A percentile compares a stretch with the other conserved stretches of the same genome.
These are phyloP conservation scores for Ypsolopha sequella DNA, from an alignment of 2,888 invertebrate species.

Conservation along the genomic window DNA sequence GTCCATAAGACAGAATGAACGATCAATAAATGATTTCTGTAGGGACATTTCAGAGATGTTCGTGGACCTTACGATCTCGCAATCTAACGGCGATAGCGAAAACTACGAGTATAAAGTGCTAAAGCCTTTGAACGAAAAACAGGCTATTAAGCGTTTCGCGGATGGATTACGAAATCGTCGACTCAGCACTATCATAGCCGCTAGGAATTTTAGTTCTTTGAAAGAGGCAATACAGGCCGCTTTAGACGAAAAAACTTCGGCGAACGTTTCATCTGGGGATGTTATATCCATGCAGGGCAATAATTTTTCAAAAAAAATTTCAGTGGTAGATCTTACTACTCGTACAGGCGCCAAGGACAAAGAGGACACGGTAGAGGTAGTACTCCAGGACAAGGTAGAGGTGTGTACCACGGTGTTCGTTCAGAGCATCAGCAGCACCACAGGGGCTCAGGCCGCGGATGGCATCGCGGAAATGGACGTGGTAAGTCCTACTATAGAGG, in stretches of 20 bases:
- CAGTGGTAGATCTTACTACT: not conserved
- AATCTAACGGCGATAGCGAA: constrained; percentile 7
- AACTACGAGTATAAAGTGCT: constrained; percentile 4
- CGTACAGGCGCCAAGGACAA: too few species aligned
- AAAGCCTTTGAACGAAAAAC: constrained; percentile 4
- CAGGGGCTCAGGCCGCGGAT: too few species aligned
- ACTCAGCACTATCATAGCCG: constrained; percentile 4
- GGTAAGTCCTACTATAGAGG: too few species aligned
- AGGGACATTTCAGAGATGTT: too few species aligned
- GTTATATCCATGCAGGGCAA: not conserved
- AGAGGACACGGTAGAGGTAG: too few species aligned
- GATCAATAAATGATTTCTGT: too few species aligned
- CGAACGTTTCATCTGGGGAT: not conserved
- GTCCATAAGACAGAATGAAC: too few species aligned
- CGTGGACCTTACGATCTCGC: constrained; percentile 10
- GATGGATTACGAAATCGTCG: constrained; percentile 2
- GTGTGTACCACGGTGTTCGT: too few species aligned
- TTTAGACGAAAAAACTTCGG: not conserved
- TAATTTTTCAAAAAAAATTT: not conserved
- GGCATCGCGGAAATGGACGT: not conserved
- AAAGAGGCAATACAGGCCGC: constrained; percentile 3
- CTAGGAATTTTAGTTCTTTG: constrained; percentile 3
- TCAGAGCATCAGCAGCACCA: not conserved
- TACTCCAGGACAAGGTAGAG: not conserved
- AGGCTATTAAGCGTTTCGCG: constrained; percentile 2